phyloP scores from a whole-genome alignment of 2,113 vertebrate species.

The Microcebus tavaratra region DNA sequence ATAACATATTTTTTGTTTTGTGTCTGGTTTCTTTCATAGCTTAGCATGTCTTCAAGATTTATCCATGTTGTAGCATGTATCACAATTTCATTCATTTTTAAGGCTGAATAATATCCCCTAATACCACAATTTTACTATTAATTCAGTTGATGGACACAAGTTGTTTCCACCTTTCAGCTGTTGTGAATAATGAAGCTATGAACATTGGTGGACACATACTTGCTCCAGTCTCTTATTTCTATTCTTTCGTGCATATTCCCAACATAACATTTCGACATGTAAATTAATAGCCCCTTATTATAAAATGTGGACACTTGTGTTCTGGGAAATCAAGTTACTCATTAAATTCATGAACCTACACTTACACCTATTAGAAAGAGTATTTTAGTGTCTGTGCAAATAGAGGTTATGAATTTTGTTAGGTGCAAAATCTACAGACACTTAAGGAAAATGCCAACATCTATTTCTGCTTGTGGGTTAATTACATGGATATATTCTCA shows the following conservation, averaged over 20 bases:
- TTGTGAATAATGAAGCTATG: neutral
- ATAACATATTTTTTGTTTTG: neutral
- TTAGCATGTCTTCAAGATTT: neutral
- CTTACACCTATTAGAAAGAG: neutral
- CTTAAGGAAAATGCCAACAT: neutral
- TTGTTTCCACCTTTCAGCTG: neutral
- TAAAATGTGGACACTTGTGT: neutral
- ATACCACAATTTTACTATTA: neutral
- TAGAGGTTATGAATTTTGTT: neutral
- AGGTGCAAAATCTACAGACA: neutral
- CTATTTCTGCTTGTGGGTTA: neutral
- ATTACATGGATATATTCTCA: neutral
- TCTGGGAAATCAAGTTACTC: neutral
- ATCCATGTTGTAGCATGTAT: neutral
- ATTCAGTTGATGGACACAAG: neutral
- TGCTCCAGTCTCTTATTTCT: neutral
- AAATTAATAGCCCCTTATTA: neutral
- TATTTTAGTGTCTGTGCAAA: neutral
- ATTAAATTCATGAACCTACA: neutral
- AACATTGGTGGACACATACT: neutral
- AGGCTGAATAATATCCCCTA: neutral
- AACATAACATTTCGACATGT: neutral
- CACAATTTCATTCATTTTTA: neutral
- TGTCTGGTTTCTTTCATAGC: neutral
- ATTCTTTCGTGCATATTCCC: neutral